Evolutionary conservation across 2,797 vertebrate species (phyloP).

Genomic region (Hyperoplus immaculatus): DNA sequence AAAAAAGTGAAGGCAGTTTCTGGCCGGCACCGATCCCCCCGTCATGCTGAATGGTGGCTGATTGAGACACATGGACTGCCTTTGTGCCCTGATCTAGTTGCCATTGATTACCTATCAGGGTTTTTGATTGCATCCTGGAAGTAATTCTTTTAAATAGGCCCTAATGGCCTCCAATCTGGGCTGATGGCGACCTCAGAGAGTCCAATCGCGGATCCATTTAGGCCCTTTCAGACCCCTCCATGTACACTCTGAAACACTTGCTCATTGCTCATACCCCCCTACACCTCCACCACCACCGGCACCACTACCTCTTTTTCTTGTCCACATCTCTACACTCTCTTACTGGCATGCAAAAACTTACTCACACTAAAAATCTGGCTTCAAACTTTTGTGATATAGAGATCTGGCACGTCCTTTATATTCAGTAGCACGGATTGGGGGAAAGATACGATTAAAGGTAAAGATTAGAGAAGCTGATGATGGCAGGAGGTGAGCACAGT

Average conservation of each 20-base stretch:
- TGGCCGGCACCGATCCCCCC: conserved; percentile 74
- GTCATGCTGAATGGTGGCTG: conserved; percentile 83
- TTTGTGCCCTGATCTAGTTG: conserved; percentile 86
- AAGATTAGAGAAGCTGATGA: conserved; percentile 36
- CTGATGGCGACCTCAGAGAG: conserved; percentile 84
- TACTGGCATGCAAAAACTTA: conserved; percentile 20
- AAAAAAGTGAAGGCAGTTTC: conserved; percentile 57
- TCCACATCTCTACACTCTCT: conserved; percentile 39
- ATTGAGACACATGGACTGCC: conserved; percentile 85
- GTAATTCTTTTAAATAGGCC: conserved; percentile 88
- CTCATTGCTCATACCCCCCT: conserved; percentile 58
- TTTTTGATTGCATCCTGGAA: conserved; percentile 88
- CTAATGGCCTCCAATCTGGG: conserved; percentile 85
- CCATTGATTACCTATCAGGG: conserved; percentile 88
- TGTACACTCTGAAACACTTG: conserved; percentile 71
- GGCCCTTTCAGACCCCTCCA: conserved; percentile 81
- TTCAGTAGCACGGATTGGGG: background rate
- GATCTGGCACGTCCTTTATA: conserved; percentile 8
- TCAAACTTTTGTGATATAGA: conserved; percentile 7
- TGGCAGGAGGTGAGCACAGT: conserved; percentile 28
- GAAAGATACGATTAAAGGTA: background rate
- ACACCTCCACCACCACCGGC: conserved; percentile 27
- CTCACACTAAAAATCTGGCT: conserved; percentile 41
- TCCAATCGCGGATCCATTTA: conserved; percentile 85
- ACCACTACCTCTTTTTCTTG: conserved; percentile 43